Percentiles rank a stretch among this genome's conserved stretches.
These are phyloP conservation scores for Lota lota DNA, from an alignment of 2,113 vertebrate species.

Conservation along the genomic window DNA sequence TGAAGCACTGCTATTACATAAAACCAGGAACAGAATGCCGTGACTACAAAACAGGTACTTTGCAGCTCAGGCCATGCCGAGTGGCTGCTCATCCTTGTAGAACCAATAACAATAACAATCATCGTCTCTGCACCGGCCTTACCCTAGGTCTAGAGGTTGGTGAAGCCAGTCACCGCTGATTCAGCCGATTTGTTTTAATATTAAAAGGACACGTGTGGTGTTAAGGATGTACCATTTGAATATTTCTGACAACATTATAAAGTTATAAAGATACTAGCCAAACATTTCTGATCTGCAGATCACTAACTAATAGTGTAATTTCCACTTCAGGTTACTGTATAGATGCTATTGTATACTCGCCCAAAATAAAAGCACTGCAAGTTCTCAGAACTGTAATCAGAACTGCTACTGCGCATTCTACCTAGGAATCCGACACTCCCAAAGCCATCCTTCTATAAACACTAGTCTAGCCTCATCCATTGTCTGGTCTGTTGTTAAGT, in stretches of 20 bases:
- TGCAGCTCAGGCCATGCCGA: slow-evolving; percentile 26
- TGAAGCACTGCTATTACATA: slow-evolving; percentile 62
- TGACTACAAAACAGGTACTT: slow-evolving; percentile 42
- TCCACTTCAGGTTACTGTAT: no score
- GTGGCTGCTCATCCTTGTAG: slow-evolving; percentile 21
- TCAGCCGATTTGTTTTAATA: no score
- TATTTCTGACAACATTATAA: no score
- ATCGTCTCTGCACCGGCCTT: slow-evolving; percentile 26
- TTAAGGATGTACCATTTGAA: no score
- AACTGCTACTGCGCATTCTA: neutral
- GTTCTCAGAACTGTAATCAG: neutral
- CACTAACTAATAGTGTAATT: no score
- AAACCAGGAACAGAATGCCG: slow-evolving; percentile 41
- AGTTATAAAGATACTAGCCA: no score
- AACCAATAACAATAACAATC: slow-evolving; percentile 31
- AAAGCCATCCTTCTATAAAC: neutral
- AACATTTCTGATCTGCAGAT: no score
- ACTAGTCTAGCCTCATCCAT: neutral
- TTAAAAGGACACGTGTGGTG: no score
- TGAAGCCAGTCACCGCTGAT: no score
- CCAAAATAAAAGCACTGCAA: no score
- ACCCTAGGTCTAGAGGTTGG: neutral
- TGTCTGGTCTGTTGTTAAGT: neutral
- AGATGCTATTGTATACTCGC: no score
- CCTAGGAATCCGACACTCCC: neutral